Percentiles rank a stretch among this genome's conserved stretches.
These are phyloP conservation scores for Spinus olivaceus DNA, from an alignment of 2,797 vertebrate species.

Conservation along the genomic window DNA sequence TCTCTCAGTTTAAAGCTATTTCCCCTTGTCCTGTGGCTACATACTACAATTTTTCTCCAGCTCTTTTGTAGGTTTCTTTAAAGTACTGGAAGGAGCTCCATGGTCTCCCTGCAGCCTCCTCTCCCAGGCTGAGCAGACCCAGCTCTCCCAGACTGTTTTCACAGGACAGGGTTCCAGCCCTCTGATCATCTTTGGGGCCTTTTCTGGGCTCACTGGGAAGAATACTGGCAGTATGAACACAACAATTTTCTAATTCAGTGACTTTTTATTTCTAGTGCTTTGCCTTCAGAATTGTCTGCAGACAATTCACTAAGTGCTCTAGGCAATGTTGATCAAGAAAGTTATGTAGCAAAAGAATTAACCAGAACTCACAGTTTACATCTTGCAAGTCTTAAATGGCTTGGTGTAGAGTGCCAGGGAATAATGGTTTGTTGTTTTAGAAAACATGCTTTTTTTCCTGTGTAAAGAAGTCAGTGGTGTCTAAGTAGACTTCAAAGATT, in stretches of 20 bases:
- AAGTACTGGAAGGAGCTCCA: not conserved
- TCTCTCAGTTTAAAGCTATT: not conserved
- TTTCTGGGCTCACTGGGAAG: not conserved
- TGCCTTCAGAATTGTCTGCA: not conserved
- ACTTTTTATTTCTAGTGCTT: not conserved
- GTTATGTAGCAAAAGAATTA: not conserved
- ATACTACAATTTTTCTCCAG: not conserved
- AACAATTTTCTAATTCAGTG: not conserved
- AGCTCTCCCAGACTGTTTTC: not conserved
- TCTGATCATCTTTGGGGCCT: not conserved
- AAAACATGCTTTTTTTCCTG: not conserved
- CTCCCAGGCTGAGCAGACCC: not conserved
- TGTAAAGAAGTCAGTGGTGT: not conserved
- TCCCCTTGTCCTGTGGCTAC: not conserved
- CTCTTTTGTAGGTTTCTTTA: not conserved
- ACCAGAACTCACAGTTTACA: not conserved
- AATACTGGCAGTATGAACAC: not conserved
- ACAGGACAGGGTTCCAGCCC: not conserved
- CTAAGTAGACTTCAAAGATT: not conserved
- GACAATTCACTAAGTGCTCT: not conserved
- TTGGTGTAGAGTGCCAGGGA: not conserved
- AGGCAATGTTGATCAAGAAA: not conserved
- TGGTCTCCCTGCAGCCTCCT: not conserved
- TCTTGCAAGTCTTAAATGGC: not conserved
- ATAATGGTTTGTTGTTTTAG: not conserved